Conservation (phyloP, 2,888 invertebrate genomes). For the Latrodectus hesperus region DNA sequence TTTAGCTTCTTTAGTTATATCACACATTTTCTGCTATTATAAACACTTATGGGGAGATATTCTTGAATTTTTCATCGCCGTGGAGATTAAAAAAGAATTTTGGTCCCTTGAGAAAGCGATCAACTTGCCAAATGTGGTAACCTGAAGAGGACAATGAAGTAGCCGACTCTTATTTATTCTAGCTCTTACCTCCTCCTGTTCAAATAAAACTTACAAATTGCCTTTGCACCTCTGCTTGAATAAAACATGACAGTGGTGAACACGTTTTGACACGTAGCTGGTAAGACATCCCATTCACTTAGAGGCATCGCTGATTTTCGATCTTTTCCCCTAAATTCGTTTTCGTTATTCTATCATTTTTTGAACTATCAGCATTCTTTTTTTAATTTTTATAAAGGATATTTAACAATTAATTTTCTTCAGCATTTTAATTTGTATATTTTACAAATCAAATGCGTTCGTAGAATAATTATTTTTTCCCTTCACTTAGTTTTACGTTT, state of each 20-base stretch:
- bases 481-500: no score
- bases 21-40: no score
- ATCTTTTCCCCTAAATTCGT: not conserved
- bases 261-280: slow-evolving; percentile 66
- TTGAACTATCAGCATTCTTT: not conserved
- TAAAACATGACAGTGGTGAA: slow-evolving; percentile 65
- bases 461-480: no score
- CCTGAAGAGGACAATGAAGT: slow-evolving; percentile 16
- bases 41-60: no score
- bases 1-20: no score
- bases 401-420: slow-evolving; percentile 16
- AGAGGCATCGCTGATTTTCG: slow-evolving; percentile 41
- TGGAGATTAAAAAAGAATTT: no score
- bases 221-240: slow-evolving; percentile 61
- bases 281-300: slow-evolving; percentile 36
- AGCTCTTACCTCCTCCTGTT: slow-evolving; percentile 31
- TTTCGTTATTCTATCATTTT: slow-evolving; percentile 10
- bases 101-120: slow-evolving; percentile 15
- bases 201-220: slow-evolving; percentile 67
- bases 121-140: slow-evolving; percentile 51
- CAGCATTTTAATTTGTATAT: no score
- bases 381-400: slow-evolving; percentile 37
- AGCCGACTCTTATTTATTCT: slow-evolving; percentile 57
- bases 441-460: no score
- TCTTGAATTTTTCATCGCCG: no score